Evolutionary conservation across 2,797 vertebrate genomes (phyloP).

Genomic region (Notolepis coatsorum): DNA sequence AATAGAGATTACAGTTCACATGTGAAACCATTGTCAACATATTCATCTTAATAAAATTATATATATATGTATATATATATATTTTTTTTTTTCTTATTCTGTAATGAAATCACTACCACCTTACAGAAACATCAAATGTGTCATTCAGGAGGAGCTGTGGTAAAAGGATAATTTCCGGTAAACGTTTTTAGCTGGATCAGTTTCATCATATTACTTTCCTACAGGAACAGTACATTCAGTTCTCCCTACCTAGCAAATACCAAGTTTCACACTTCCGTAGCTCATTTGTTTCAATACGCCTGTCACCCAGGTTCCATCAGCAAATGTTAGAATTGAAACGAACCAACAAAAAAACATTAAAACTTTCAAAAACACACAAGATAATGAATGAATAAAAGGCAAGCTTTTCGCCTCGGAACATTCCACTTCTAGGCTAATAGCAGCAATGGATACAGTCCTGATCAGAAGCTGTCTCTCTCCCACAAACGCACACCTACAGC

Average conservation of each 20-base stretch:
- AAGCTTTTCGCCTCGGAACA: conserved; percentile 73
- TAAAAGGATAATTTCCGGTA: conserved; percentile 84
- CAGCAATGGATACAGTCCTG: conserved; percentile 81
- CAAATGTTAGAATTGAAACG: conserved; percentile 77
- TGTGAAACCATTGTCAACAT: background rate
- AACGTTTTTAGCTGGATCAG: conserved; percentile 79
- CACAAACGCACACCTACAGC: conserved; percentile 22
- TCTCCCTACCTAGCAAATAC: conserved; percentile 78
- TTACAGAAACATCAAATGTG: conserved; percentile 67
- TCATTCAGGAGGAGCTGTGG: no score
- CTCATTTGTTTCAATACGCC: conserved; percentile 87
- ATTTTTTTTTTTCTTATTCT: no score
- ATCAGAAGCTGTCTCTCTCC: conserved; percentile 53
- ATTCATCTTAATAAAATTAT: background rate
- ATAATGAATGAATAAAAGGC: conserved; percentile 90
- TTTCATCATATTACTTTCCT: conserved; percentile 84
- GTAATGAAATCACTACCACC: background rate
- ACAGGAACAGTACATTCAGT: conserved; percentile 82
- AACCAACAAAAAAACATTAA: conserved; percentile 78
- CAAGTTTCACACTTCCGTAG: conserved; percentile 85
- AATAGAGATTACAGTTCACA: no score
- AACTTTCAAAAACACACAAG: no score
- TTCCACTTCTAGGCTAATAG: conserved; percentile 84
- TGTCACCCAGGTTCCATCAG: conserved; percentile 76
- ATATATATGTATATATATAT: no score